Conservation (phyloP, 2,888 invertebrate genomes). For the Meteorus colon region DNA sequence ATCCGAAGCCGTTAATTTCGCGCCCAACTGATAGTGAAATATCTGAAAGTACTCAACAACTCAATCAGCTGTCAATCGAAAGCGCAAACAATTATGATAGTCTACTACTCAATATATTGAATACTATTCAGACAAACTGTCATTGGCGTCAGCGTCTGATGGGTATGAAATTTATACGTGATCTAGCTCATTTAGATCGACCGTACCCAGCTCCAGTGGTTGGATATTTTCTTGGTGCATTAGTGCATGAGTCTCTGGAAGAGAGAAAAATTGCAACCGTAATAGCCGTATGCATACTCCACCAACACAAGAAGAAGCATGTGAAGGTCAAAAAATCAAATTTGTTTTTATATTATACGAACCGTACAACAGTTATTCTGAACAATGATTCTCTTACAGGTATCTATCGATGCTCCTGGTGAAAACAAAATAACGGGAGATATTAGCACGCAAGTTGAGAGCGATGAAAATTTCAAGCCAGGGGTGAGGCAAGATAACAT, state of each 20-base stretch:
- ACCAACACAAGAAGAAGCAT: constrained; percentile 83
- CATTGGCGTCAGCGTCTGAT: constrained; percentile 90
- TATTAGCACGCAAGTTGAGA: background rate
- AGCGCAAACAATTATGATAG: constrained; percentile 76
- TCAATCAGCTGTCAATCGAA: constrained; percentile 72
- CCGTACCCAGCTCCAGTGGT: constrained; percentile 79
- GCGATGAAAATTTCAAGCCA: constrained; percentile 59
- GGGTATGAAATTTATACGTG: constrained; percentile 82
- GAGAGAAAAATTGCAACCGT: constrained; percentile 83
- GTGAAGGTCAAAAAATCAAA: constrained; percentile 56
- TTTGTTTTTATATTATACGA: background rate
- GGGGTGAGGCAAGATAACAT: constrained; percentile 82
- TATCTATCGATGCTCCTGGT: constrained; percentile 38
- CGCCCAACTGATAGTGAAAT: constrained; percentile 70
- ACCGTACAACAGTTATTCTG: background rate
- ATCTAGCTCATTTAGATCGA: constrained; percentile 83
- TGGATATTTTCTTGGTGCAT: constrained; percentile 78
- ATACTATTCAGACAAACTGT: constrained; percentile 76
- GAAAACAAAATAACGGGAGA: background rate
- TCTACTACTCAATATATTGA: constrained; percentile 74
- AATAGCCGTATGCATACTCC: constrained; percentile 79
- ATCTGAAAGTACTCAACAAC: constrained; percentile 67
- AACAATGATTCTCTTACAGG: constrained; percentile 22
- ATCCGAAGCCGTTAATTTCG: constrained; percentile 69
- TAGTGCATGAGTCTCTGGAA: constrained; percentile 86